Base-by-base conservation (phyloP, 1,140 invertebrate species). In the Sitodiplosis mosellana region DNA sequence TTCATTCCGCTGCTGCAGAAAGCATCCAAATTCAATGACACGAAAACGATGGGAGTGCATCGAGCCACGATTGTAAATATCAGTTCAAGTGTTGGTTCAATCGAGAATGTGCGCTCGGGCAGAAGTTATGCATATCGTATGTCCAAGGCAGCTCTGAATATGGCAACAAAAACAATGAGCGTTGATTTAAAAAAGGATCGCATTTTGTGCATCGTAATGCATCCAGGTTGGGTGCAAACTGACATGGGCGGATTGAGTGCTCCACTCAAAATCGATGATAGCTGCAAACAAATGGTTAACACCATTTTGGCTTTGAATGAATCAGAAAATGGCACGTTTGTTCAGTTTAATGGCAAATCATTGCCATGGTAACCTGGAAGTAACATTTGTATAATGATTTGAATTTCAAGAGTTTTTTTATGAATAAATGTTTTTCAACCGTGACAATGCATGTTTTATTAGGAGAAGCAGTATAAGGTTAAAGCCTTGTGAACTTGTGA, bases 141-240 rank as follows among this genome's bases (percentile, higher is more conserved):
- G 52, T 87, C 85, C 34, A 91, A 92, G 73, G 84, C 87, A 64
- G 88, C 86, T 5, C 56, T 93, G 14, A 94, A 93, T 69, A 81
- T 83, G 54, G 78, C 85, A 6, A 90, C 88, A 7, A 86, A 81
- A 64, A 83, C 82, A 2, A 71, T 93, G 71, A 83, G 83, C 54
- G 59, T 83, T 12, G 88, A 93, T 64, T 68, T 93, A 21, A 78
- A 79, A 56, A 68, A 74, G 33, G 71, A 81, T 54, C 76, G 77
- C 33, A 90, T 95, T 48, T 55, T 90, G 3, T 80, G 76, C 0
- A 67, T 78, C 1, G 74, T 73, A 43, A 56, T 94, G 42, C 88
- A 93, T 69, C 89, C 89, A 1, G 89, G 89, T 1, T 93, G 88
- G 88, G 84, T 92, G 0, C 76, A 78, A 55, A 93, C 89, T 0